Evolutionary conservation across 2,113 vertebrate genomes (phyloP), one percentile per base, ranked within the genome.

Genomic region (Myiozetetes cayanensis): DNA sequence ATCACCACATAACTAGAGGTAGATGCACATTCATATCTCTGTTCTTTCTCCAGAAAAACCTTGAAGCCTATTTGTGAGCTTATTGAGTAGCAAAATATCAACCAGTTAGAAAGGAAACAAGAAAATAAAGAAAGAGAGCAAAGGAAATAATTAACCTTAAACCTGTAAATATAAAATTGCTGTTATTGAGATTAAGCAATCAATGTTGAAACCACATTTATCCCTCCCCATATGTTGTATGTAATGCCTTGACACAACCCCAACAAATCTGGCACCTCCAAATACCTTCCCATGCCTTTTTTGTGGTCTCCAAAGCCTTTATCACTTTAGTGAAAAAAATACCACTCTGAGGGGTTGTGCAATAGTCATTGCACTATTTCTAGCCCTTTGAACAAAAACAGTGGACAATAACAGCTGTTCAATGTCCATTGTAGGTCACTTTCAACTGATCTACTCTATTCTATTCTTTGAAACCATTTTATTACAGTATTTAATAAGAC

Each of bases 1-100:
- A 84, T 85, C 3, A 5, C 8, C n/a, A 23, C 0, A 0, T 50
- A 66, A 47, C 30, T 58, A 70, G 19, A 70, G 44, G 24, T 75
- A 41, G 43, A 47, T 50, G 43, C 5, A 74, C 25, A 52, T 83
- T 63, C 21, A 23, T 21, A 10, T 28, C 52, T 95, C 91, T 68
- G 24, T 63, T 80, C 43, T 59, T 73, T 27, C 63, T 66, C 49
- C 67, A 76, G 28, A 85, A 74, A 90, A 67, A 80, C 31, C 23
- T 55, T 12, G 23, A 77, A 46, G 4, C 18, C 5, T 66, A 27
- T 20, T 50, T 74, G 9, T 80, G 55, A 67, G 5, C 31, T 85
- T 71, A 12, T 28, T 88, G 62, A 73, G 28, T 28, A 47, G 22
- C 4, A 53, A 85, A 82, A 58, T 27, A 61, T 20, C 68, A 41